phyloP scores from a whole-genome alignment of 2,888 invertebrate species.

The Scaeva pyrastri region DNA sequence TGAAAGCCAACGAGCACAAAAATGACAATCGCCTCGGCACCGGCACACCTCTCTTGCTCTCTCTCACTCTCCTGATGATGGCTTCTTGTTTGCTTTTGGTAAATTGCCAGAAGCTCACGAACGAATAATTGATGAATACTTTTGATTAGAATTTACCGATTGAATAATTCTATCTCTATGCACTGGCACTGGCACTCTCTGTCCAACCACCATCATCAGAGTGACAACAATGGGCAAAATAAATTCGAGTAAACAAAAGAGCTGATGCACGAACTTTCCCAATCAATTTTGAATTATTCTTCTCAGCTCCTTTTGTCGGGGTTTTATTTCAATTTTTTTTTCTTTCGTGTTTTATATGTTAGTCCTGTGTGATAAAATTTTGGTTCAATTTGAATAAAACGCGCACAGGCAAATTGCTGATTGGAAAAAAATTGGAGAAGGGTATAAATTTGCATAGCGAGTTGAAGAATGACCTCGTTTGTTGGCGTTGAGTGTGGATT shows the following conservation, averaged over 20 bases:
- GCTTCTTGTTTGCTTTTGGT: not conserved
- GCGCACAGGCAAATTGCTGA: constrained; percentile 55
- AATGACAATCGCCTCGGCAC: constrained; percentile 31
- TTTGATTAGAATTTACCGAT: constrained; percentile 73
- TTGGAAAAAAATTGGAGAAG: constrained; percentile 54
- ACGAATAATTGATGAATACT: constrained; percentile 65
- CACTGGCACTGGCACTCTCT: not conserved
- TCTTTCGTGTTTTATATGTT: not conserved
- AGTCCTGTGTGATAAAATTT: constrained; percentile 39
- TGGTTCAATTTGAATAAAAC: constrained; percentile 38
- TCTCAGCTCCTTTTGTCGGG: constrained; percentile 33
- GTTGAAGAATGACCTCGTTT: constrained; percentile 54
- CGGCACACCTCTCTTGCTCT: constrained; percentile 36
- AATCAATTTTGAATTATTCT: constrained; percentile 64
- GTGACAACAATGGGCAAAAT: constrained; percentile 43
- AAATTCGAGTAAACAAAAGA: constrained; percentile 56
- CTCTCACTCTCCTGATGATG: not conserved
- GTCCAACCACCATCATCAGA: not conserved
- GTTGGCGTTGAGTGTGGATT: not conserved
- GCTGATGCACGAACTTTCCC: constrained; percentile 68
- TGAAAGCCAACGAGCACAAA: constrained; percentile 5
- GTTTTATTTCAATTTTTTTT: constrained; percentile 19
- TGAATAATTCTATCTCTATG: constrained; percentile 45
- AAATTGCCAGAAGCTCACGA: constrained; percentile 34
- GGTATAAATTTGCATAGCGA: constrained; percentile 54